A percentile compares a stretch with the other conserved stretches of the same genome.
Conservation (phyloP, 2,888 invertebrate species). For the Neoitamus cyanurus region DNA sequence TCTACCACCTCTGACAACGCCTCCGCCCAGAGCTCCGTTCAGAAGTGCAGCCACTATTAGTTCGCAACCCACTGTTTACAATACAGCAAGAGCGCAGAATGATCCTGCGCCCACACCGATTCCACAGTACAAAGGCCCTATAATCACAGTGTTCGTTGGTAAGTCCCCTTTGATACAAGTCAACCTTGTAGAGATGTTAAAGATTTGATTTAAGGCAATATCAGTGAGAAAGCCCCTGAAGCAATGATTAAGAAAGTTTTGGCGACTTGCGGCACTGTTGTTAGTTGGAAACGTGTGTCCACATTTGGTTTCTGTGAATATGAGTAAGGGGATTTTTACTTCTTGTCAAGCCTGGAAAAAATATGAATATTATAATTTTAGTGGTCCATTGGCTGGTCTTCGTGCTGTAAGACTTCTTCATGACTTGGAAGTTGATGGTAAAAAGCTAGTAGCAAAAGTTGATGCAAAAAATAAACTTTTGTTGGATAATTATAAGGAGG, state of each 20-base stretch:
- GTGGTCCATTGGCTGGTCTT: conserved; percentile 92
- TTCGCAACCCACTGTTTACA: conserved; percentile 66
- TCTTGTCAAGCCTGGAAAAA: background rate
- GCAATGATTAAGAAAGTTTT: conserved; percentile 93
- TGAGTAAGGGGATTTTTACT: conserved; percentile 67
- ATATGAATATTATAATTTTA: conserved; percentile 53
- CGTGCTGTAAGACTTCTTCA: conserved; percentile 93
- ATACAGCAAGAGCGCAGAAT: conserved; percentile 55
- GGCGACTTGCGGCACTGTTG: conserved; percentile 91
- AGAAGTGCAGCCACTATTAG: conserved; percentile 67
- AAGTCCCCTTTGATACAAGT: conserved; percentile 54
- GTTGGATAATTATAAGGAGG: conserved; percentile 92
- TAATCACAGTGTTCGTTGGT: conserved; percentile 98
- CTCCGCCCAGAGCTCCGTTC: conserved; percentile 63
- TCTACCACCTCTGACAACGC: conserved; percentile 65
- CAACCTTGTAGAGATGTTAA: background rate
- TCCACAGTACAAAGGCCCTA: conserved; percentile 75
- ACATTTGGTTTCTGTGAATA: conserved; percentile 99
- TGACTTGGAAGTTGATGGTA: conserved; percentile 92
- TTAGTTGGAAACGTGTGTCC: conserved; percentile 97
- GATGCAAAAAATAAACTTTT: conserved; percentile 97
- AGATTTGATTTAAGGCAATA: conserved; percentile 72
- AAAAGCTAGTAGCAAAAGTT: conserved; percentile 93
- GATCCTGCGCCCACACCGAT: conserved; percentile 59
- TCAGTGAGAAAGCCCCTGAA: conserved; percentile 94